Evolutionary conservation across 2,888 invertebrate genomes (phyloP).

Genomic region (Teleiodes luculella): DNA sequence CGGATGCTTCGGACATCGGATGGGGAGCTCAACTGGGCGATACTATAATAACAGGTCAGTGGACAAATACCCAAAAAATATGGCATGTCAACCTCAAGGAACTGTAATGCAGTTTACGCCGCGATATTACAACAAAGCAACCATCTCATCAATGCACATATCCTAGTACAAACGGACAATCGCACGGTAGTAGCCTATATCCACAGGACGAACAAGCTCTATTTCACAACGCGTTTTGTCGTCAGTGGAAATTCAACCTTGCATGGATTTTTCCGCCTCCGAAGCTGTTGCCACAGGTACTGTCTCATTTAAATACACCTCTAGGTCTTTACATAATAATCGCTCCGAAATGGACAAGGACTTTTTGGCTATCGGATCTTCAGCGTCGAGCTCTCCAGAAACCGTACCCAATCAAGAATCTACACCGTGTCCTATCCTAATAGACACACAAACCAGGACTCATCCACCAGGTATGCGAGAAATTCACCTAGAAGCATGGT

Average conservation of each 20-base stretch:
- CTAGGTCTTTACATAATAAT: background rate
- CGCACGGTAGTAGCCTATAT: conserved; percentile 3
- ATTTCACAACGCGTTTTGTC: background rate
- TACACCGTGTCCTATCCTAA: conserved; percentile 14
- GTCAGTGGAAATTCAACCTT: background rate
- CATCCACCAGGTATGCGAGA: conserved; percentile 18
- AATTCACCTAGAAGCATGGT: conserved; percentile 25
- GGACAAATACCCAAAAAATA: background rate
- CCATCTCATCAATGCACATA: background rate
- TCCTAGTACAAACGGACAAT: background rate
- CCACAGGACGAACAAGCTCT: background rate
- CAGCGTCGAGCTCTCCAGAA: background rate
- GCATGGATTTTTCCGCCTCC: background rate
- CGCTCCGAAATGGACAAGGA: background rate
- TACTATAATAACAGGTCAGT: background rate
- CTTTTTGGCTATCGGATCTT: conserved; percentile 7
- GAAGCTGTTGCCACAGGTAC: background rate
- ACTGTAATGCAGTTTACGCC: background rate
- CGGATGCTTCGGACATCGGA: background rate
- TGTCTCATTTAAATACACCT: background rate
- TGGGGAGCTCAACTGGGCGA: background rate
- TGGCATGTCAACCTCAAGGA: background rate
- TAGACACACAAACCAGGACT: conserved; percentile 20
- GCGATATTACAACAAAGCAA: background rate
- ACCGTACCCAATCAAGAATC: conserved; percentile 16